Conservation (phyloP, 2,113 vertebrate genomes). For the Oryzias celebensis region DNA sequence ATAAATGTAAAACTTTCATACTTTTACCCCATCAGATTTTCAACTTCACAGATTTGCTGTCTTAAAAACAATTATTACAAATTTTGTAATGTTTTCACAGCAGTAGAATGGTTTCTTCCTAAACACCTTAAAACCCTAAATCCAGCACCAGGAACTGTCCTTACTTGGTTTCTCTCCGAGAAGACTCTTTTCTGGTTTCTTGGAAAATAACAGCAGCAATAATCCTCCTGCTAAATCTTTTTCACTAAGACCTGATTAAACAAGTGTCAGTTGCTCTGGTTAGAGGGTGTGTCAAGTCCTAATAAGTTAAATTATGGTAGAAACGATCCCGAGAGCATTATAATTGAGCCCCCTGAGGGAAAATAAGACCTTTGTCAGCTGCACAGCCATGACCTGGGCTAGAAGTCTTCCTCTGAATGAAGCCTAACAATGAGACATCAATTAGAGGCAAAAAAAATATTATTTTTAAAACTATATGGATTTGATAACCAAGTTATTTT, state of each 20-base stretch:
- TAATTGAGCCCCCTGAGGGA: neutral
- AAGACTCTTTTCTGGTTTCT: neutral
- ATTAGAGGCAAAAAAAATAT: neutral
- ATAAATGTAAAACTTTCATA: too few species aligned
- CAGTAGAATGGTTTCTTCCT: too few species aligned
- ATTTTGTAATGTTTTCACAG: too few species aligned
- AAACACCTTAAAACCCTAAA: neutral
- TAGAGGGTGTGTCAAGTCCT: neutral
- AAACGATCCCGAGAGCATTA: neutral
- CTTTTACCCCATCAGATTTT: too few species aligned
- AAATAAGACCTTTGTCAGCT: neutral
- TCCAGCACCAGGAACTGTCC: slow-evolving; percentile 41
- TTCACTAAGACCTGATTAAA: neutral
- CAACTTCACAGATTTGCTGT: too few species aligned
- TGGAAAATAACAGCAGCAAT: neutral
- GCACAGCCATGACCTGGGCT: neutral
- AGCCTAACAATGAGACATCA: neutral
- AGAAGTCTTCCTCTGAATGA: neutral
- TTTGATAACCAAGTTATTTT: too few species aligned
- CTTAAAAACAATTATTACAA: too few species aligned
- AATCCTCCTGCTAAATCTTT: neutral
- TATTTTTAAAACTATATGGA: too few species aligned
- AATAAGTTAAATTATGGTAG: neutral
- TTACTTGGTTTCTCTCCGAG: neutral
- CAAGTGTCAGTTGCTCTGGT: neutral